These are phyloP conservation scores for Rhagoletis zephyria DNA, from an alignment of 1,140 invertebrate species.

Conservation along the genomic window DNA sequence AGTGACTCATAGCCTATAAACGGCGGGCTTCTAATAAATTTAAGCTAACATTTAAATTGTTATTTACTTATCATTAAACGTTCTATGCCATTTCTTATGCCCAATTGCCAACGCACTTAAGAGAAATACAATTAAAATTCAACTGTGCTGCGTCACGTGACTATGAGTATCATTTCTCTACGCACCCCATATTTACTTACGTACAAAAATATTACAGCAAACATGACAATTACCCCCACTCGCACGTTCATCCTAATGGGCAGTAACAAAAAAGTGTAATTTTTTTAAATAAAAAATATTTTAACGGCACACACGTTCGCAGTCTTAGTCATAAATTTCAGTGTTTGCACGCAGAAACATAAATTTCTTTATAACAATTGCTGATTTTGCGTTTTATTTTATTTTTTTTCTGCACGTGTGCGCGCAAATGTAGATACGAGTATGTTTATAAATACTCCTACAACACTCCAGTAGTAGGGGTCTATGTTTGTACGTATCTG, in stretches of 20 bases:
- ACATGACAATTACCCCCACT: not conserved
- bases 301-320: not conserved
- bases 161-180: not conserved
- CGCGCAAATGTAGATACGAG: not conserved
- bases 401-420: not conserved
- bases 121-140: not conserved
- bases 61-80: not conserved
- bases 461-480: not conserved
- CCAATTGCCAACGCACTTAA: slow-evolving; percentile 18
- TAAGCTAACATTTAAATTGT: not conserved
- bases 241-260: not conserved
- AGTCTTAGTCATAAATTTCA: slow-evolving; percentile 34
- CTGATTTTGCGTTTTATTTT: not conserved
- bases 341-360: slow-evolving; percentile 41
- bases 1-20: too few relatives aligned
- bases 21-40: not conserved
- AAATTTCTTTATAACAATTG: slow-evolving; percentile 50
- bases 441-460: not conserved
- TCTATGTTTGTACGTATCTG: not conserved
- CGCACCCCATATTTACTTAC: not conserved
- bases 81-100: not conserved
- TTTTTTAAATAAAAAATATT: not conserved
- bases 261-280: not conserved
- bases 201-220: not conserved
- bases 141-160: not conserved